Evolutionary conservation across 92 coral and sea anemone species (phyloP).

Genomic region (Epizoanthus rinbou): DNA sequence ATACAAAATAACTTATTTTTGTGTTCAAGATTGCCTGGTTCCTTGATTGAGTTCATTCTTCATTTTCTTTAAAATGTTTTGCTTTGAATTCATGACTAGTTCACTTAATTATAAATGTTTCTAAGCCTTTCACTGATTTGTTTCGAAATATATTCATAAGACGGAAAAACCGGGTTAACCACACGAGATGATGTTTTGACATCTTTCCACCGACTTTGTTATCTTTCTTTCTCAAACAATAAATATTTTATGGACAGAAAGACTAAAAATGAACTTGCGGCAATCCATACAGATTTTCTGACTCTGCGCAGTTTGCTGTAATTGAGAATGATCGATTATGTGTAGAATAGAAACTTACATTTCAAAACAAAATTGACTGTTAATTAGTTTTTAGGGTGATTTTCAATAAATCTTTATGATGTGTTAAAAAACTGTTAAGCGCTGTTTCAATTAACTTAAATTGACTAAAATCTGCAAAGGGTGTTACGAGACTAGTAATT

Average conservation of each 20-base stretch:
- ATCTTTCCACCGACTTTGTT: background rate
- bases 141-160: background rate
- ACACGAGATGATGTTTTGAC: background rate
- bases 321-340: constrained; percentile 6
- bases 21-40: background rate
- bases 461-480: background rate
- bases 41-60: constrained; percentile 1
- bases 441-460: background rate
- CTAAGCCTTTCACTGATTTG: constrained; percentile 15
- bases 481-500: background rate
- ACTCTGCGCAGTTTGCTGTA: constrained; percentile 3
- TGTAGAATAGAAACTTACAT: constrained; percentile 5
- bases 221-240: background rate
- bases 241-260: constrained; percentile 26
- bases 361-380: constrained; percentile 35
- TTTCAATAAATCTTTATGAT: constrained; percentile 8
- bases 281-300: background rate
- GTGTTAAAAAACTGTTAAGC: constrained; percentile 13
- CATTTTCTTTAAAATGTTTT: background rate
- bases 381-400: constrained; percentile 4
- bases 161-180: constrained; percentile 23
- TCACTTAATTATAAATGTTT: constrained; percentile 11
- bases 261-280: background rate
- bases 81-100: constrained; percentile 39
- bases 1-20: constrained; percentile 5